These are phyloP conservation scores for Dione vanillae DNA, from an alignment of 2,888 invertebrate genomes.

Conservation along the genomic window DNA sequence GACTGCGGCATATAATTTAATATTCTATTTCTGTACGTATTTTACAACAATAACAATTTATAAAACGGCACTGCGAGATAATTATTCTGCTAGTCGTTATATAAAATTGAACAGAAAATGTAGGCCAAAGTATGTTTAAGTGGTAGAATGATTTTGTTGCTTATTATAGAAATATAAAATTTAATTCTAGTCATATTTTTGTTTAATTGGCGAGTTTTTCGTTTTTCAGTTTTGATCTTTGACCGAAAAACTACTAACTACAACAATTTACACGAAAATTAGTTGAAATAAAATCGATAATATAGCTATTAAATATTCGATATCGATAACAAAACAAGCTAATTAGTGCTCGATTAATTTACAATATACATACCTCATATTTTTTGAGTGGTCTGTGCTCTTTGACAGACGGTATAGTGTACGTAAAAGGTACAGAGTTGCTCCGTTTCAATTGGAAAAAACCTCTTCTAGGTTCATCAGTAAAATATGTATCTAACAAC, in stretches of 20 bases:
- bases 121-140: constrained; percentile 21
- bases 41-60: constrained; percentile 22
- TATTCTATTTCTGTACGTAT: constrained; percentile 6
- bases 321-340: neutral
- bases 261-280: neutral
- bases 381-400: constrained; percentile 85
- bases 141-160: constrained; percentile 21
- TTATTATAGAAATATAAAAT: constrained; percentile 1
- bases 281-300: neutral
- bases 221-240: neutral
- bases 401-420: constrained; percentile 86
- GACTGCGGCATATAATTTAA: neutral
- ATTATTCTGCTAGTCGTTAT: constrained; percentile 26
- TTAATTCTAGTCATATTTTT: neutral
- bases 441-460: constrained; percentile 62
- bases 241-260: neutral
- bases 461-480: constrained; percentile 61
- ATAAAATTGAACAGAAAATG: constrained; percentile 28
- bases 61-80: constrained; percentile 28
- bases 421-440: constrained; percentile 57
- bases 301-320: neutral
- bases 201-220: neutral
- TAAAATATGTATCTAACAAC: constrained; percentile 73
- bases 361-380: constrained; percentile 77
- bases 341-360: neutral